phyloP scores from a whole-genome alignment of 2,797 vertebrate genomes.

The Zalophus californianus region DNA sequence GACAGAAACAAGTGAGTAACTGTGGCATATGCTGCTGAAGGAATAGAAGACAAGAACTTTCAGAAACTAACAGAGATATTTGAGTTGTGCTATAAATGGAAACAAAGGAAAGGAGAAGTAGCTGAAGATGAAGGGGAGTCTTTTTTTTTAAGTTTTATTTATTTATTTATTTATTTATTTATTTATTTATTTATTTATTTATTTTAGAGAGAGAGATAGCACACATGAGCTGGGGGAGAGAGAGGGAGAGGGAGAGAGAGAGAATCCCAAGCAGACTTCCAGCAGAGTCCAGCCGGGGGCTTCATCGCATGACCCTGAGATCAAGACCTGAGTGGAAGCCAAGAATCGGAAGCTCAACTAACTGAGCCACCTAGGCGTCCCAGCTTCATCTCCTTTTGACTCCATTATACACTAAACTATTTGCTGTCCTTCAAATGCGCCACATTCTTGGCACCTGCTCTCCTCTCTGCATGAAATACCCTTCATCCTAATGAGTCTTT shows the following conservation, averaged over 20 bases:
- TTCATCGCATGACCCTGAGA: background rate
- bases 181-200: background rate
- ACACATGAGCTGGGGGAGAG: background rate
- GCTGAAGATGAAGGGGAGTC: background rate
- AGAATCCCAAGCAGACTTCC: background rate
- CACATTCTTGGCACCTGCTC: background rate
- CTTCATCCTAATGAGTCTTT: background rate
- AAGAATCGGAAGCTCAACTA: background rate
- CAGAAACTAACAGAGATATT: background rate
- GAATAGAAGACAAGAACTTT: background rate
- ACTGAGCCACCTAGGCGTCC: background rate
- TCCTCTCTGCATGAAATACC: background rate
- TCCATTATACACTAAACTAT: background rate
- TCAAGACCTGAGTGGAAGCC: background rate
- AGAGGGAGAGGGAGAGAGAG: background rate
- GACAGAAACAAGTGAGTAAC: background rate
- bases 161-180: background rate
- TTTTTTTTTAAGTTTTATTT: background rate
- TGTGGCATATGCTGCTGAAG: background rate
- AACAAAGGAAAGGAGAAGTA: background rate
- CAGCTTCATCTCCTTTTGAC: background rate
- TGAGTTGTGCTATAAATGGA: background rate
- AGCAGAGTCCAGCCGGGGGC: background rate
- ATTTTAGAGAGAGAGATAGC: background rate
- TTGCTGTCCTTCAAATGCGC: background rate